Conservation (phyloP, 2,888 invertebrate genomes). For the Caenorhabditis uteleia region DNA sequence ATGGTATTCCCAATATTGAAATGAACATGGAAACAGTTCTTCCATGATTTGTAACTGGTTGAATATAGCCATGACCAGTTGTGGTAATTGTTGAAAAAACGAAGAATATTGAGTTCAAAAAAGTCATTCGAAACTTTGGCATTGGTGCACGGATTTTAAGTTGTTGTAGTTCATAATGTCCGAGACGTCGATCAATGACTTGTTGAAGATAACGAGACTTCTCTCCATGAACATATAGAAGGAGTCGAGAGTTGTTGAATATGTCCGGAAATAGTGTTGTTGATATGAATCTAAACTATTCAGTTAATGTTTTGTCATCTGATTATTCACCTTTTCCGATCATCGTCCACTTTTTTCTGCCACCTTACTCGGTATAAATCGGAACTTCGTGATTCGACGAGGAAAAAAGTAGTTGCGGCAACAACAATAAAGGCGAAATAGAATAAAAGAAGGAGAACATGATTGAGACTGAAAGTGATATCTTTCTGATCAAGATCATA, state of each 20-base stretch:
- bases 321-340: background rate
- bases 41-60: constrained; percentile 7
- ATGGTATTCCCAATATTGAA: constrained; percentile 4
- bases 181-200: background rate
- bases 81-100: constrained; percentile 7
- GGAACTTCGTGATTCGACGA: constrained; percentile 6
- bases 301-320: background rate
- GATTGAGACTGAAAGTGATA: constrained; percentile 2
- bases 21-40: constrained; percentile 1
- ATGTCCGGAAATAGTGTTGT: constrained; percentile 4
- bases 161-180: background rate
- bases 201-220: constrained; percentile 3
- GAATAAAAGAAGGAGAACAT: background rate
- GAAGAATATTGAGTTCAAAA: constrained; percentile 2
- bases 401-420: background rate
- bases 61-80: constrained; percentile 9
- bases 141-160: constrained; percentile 4
- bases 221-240: constrained; percentile 8
- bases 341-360: background rate
- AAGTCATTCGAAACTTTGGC: constrained; percentile 3
- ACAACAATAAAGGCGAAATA: background rate
- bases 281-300: constrained; percentile 2
- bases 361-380: background rate
- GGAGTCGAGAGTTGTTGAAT: constrained; percentile 1
- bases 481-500: background rate